Base-by-base conservation (phyloP, 2,797 vertebrate genomes). In the Echiichthys vipera region DNA sequence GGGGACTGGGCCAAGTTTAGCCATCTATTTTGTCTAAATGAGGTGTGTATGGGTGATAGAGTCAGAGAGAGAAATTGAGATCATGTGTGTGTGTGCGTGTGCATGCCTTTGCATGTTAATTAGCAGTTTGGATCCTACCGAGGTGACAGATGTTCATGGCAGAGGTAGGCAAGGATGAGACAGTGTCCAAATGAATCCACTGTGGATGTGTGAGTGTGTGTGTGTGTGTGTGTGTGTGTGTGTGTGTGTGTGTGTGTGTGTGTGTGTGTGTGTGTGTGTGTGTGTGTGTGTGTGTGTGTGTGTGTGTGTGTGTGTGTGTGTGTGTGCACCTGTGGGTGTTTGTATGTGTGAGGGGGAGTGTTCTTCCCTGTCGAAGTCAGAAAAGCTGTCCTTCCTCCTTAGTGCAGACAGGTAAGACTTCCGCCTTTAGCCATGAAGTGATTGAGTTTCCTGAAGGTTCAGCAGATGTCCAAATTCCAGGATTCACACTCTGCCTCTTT, bases 361-460 rank as follows among this genome's bases (percentile, higher is more conserved):
- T 13, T 49, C 29, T 29, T 70, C 46, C 51, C 77, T 71, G 75
- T 50, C 64, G 83, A 91, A 88, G 77, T 85, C 67, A 81, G 65
- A 77, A 80, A 85, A 81, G 49, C 74, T 88, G 81, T 84, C 78
- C 84, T 83, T 91, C 84, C 86, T 61, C 61, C 77, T 82, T 63
- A 81, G 39, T 69, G 69, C 58, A 78, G 71, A 59, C 65, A 94
- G 90, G 84, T 87, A 90, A 85, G 88, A 87, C 63, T 83, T 91
- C 78, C 77, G 91, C 93, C 90, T 88, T 76, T 65, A 85, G 85
- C 90, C 91, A 93, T 95, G 94, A 95, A 93, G 87, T 94, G 94
- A 96, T 94, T 94, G 93, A 80, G 80, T 95, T 96, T 95, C 92
- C 91, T 92, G 92, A 96, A 93, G 93, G 90, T 93, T 90, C 90